Percentiles rank a stretch among this genome's conserved stretches.
phyloP scores from a whole-genome alignment of 2,113 vertebrate species.

The Podocnemis expansa region DNA sequence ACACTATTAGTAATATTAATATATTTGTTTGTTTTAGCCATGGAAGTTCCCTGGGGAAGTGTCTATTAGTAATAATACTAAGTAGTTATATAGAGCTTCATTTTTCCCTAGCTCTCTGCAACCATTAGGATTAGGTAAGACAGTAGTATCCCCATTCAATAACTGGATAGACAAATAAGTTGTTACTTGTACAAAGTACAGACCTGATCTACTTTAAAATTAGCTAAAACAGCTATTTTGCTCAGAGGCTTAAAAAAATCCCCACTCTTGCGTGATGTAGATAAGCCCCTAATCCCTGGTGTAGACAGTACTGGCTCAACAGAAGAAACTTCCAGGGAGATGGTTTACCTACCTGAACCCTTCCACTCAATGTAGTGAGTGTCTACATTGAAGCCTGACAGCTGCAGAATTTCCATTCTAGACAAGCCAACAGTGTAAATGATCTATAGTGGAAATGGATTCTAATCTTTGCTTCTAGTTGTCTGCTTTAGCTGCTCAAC shows the following conservation, averaged over 20 bases:
- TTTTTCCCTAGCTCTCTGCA: neutral
- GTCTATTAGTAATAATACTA: neutral
- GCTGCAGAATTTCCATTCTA: neutral
- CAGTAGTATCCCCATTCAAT: neutral
- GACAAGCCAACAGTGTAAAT: neutral
- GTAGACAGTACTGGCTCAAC: neutral
- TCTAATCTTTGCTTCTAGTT: neutral
- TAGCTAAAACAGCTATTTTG: neutral
- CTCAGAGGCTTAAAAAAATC: neutral
- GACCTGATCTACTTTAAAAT: neutral
- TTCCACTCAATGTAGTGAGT: neutral
- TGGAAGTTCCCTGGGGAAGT: conserved; percentile 27
- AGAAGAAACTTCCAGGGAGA: neutral
- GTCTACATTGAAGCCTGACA: neutral
- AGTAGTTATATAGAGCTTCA: neutral
- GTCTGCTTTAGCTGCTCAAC: neutral
- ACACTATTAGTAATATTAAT: conserved; percentile 16
- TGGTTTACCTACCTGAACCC: neutral
- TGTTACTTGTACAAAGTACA: neutral
- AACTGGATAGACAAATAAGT: neutral
- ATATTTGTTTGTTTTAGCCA: conserved; percentile 10
- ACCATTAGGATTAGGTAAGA: neutral
- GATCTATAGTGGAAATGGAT: neutral
- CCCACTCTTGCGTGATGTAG: neutral
- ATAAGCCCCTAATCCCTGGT: neutral